A percentile compares a stretch with the other conserved stretches of the same genome.
Conservation (phyloP, 2,797 vertebrate genomes). For the Pantherophis alleghaniensis region DNA sequence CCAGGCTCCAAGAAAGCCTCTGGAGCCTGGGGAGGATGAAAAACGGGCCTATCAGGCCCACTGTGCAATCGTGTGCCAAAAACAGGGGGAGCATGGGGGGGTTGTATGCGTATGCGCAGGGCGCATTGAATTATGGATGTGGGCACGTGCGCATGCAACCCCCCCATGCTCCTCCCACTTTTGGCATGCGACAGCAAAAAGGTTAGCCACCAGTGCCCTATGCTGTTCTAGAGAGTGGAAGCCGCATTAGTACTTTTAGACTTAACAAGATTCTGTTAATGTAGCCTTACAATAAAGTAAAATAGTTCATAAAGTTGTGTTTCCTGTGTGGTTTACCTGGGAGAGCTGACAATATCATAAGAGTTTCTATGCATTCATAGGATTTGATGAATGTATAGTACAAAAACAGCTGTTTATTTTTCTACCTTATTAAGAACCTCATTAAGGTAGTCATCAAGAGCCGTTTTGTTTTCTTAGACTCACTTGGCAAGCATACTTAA, state of each 20-base stretch:
- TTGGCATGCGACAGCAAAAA: no score
- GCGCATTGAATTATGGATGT: no score
- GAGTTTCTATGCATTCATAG: background rate
- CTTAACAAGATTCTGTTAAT: background rate
- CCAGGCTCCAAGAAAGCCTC: no score
- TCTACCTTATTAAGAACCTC: background rate
- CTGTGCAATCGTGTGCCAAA: no score
- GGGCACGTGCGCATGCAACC: no score
- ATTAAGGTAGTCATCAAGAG: background rate
- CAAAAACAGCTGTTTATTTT: background rate
- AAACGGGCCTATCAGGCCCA: no score
- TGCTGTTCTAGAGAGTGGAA: background rate
- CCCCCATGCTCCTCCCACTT: no score
- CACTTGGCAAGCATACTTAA: background rate
- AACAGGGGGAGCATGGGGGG: no score
- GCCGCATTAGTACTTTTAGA: background rate
- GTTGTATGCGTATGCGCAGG: accelerated
- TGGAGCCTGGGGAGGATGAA: no score
- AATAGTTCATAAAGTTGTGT: background rate
- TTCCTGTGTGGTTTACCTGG: background rate
- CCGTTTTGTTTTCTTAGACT: background rate
- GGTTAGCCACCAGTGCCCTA: no score
- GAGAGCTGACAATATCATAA: background rate
- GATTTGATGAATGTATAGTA: background rate
- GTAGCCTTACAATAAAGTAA: background rate